Percentiles rank a stretch among this genome's conserved stretches.
Evolutionary conservation across 2,888 invertebrate genomes (phyloP).

Genomic region (Thymelicus lineola): DNA sequence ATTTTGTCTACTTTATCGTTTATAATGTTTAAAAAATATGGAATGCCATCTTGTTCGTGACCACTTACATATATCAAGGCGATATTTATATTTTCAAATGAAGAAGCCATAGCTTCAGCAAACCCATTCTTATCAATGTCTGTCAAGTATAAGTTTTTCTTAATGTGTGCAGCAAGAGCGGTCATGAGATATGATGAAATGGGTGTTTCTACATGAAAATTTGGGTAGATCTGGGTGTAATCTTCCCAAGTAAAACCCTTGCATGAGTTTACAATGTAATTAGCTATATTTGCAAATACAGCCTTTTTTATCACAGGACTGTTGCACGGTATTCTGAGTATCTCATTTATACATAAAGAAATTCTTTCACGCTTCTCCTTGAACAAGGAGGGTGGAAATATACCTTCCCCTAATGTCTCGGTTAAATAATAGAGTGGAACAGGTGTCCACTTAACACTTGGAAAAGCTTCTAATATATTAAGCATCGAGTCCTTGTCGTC

Average conservation of each 20-base stretch:
- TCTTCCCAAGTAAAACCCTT: conserved; percentile 57
- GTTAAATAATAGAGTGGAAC: conserved; percentile 68
- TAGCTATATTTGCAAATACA: conserved; percentile 58
- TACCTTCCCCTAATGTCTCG: conserved; percentile 51
- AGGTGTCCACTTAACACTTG: conserved; percentile 69
- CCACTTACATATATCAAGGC: conserved; percentile 57
- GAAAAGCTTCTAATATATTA: conserved; percentile 59
- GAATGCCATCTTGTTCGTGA: conserved; percentile 50
- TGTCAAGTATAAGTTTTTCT: conserved; percentile 22
- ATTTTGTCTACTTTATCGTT: conserved; percentile 50
- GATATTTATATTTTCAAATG: conserved; percentile 57
- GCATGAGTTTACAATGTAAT: conserved; percentile 61
- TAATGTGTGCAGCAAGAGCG: conserved; percentile 21
- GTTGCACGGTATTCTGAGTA: conserved; percentile 69
- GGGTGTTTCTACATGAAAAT: conserved; percentile 50
- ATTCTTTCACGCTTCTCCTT: neutral
- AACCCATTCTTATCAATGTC: conserved; percentile 28
- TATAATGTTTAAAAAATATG: conserved; percentile 52
- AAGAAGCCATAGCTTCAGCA: conserved; percentile 27
- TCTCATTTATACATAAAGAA: conserved; percentile 42
- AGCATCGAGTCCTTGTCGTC: conserved; percentile 48
- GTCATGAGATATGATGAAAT: conserved; percentile 19
- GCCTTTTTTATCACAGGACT: conserved; percentile 67
- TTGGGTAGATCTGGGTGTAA: conserved; percentile 53
- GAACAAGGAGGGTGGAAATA: conserved; percentile 6